Evolutionary conservation across 2,888 invertebrate species (phyloP).

Genomic region (Neoscelio sp.): DNA sequence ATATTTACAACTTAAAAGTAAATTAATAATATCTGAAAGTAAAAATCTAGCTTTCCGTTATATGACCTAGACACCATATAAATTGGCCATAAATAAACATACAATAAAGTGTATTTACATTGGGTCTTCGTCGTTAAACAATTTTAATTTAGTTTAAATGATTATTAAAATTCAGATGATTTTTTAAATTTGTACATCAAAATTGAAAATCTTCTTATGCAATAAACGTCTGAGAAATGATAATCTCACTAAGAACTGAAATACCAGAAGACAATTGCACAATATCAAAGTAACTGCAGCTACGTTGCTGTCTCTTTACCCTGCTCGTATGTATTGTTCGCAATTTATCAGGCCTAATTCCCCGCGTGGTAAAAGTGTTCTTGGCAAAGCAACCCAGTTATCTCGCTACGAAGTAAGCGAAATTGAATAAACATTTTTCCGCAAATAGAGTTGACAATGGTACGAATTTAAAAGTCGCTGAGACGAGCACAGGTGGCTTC

Average conservation of each 20-base stretch:
- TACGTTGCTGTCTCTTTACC: background rate
- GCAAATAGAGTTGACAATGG: constrained; percentile 80
- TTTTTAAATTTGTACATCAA: background rate
- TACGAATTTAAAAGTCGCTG: constrained; percentile 81
- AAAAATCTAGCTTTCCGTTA: no score
- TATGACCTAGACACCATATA: no score
- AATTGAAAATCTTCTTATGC: background rate
- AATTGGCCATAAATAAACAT: no score
- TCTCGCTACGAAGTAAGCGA: constrained; percentile 77
- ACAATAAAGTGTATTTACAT: no score
- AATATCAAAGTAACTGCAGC: constrained; percentile 3
- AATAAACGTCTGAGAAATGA: background rate
- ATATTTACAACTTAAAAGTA: no score
- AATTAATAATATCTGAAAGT: no score
- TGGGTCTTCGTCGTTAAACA: no score
- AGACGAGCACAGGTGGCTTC: constrained; percentile 78
- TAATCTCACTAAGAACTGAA: background rate
- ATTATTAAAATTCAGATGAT: background rate
- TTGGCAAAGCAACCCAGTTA: constrained; percentile 76
- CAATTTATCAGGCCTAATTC: constrained; percentile 40
- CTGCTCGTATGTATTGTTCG: background rate
- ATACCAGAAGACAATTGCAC: background rate
- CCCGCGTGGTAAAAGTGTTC: constrained; percentile 40
- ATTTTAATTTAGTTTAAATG: no score
- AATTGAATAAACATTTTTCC: constrained; percentile 82